phyloP scores from a whole-genome alignment of 2,113 vertebrate genomes.

The Sturnira hondurensis region DNA sequence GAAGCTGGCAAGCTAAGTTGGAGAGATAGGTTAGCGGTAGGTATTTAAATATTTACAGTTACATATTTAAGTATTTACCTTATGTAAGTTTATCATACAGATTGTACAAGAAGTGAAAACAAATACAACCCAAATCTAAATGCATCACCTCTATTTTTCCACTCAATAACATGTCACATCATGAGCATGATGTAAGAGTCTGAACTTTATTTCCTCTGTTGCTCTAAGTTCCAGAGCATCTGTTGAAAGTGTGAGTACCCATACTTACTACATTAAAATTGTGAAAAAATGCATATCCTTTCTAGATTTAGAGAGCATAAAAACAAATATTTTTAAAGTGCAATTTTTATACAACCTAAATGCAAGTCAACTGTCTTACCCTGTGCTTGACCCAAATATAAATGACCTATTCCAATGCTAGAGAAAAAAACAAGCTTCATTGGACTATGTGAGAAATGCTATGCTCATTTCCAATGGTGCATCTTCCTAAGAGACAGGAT shows the following conservation, averaged over 20 bases:
- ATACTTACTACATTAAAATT: background rate
- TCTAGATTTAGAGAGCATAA: background rate
- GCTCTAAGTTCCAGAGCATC: background rate
- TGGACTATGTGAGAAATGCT: background rate
- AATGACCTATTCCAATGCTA: background rate
- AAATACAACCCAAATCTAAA: background rate
- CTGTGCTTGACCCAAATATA: background rate
- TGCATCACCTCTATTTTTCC: background rate
- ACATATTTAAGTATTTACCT: background rate
- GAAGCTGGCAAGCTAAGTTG: background rate
- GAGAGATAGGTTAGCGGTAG: background rate
- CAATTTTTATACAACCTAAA: background rate
- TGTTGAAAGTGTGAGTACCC: background rate
- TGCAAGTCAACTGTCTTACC: background rate
- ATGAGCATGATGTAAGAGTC: background rate
- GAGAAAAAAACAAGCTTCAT: background rate
- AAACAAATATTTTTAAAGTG: background rate
- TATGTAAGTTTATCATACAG: background rate
- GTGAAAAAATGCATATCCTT: background rate
- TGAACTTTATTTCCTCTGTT: background rate
- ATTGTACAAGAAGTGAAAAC: background rate
- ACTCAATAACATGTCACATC: background rate
- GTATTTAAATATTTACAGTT: background rate
- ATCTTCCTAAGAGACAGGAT: background rate
- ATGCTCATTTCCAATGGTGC: background rate